Conservation (phyloP, 2,888 invertebrate genomes). For the Fragum fragum region DNA sequence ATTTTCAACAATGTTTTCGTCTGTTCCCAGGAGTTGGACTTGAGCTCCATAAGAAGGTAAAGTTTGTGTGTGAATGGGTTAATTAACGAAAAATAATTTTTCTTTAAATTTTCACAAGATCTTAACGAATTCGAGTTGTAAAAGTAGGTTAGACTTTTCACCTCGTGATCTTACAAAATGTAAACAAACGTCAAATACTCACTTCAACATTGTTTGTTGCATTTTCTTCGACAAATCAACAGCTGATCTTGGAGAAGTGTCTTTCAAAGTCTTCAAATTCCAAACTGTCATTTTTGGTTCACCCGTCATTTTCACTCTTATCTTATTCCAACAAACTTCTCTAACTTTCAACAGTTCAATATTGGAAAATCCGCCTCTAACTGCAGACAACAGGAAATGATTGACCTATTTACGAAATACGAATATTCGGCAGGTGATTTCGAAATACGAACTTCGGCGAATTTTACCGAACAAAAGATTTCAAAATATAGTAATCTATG, state of each 20-base stretch:
- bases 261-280: slow-evolving; percentile 41
- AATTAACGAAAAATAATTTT: too few relatives aligned
- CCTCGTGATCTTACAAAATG: slow-evolving; percentile 6
- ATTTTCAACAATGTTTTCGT: too few relatives aligned
- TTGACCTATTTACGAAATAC: slow-evolving; percentile 16
- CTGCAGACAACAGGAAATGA: slow-evolving; percentile 17
- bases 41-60: too few relatives aligned
- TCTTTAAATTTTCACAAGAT: background rate
- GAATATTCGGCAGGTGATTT: slow-evolving; percentile 28
- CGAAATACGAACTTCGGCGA: background rate
- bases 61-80: too few relatives aligned
- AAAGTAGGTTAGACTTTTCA: background rate
- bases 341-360: background rate
- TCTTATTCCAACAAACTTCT: background rate
- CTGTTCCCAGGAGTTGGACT: too few relatives aligned
- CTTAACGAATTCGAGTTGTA: background rate
- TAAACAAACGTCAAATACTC: slow-evolving; percentile 31
- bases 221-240: slow-evolving; percentile 71
- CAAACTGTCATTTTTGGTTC: slow-evolving; percentile 40
- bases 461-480: background rate
- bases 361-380: background rate
- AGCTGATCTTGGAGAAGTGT: slow-evolving; percentile 54
- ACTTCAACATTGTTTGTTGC: slow-evolving; percentile 75
- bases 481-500: too few relatives aligned
- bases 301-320: slow-evolving; percentile 10